Evolutionary conservation across 2,888 invertebrate species (phyloP), one percentile per base, ranked within the genome.

Genomic region (Colletes collaris): DNA sequence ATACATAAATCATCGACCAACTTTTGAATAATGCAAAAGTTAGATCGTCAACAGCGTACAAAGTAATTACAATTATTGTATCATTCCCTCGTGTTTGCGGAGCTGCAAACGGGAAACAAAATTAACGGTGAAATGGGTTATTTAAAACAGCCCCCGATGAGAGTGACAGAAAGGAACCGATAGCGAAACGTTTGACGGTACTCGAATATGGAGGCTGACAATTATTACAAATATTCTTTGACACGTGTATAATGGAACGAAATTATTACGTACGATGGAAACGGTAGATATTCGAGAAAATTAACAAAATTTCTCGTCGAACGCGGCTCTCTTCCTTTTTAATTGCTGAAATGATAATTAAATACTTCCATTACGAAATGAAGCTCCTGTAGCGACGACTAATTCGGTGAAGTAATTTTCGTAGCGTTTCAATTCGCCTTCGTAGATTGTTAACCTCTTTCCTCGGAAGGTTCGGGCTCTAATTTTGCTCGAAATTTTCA

Each of bases 31-130:
- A 75, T 58, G 19, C 56, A 35, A 8, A 58, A 50, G 16, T 55
- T 64, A 58, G 19, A 63, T 53, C 19, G n/a, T 10, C 44, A 3
- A 3, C 27, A 10, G 8, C 5, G 6, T 27, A 7, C 13, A 13
- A 49, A 60, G n/a, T 19, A 16, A 35, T 52, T 56, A 35, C 35
- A 60, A 74, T 62, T 37, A 62, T 55, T 40, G 13, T 76, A 72
- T 46, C 16, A 37, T 27, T 27, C 49, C 7, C 6, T 7, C 10
- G 13, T 5, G 44, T 2, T 2, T 4, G 2, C 0, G 19, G 5
- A 6, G 27, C 0, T 1, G 56, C 2, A 5, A 46, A 11, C 10
- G 10, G 13, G 19, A 52, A 53, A 19, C n/a, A 46, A 60, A 49
- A 40, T 62, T n/a, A 55, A 63, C 46, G 16, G 0, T 6, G 49